Conservation (phyloP, 2,113 vertebrate species). For the Gobius niger region DNA sequence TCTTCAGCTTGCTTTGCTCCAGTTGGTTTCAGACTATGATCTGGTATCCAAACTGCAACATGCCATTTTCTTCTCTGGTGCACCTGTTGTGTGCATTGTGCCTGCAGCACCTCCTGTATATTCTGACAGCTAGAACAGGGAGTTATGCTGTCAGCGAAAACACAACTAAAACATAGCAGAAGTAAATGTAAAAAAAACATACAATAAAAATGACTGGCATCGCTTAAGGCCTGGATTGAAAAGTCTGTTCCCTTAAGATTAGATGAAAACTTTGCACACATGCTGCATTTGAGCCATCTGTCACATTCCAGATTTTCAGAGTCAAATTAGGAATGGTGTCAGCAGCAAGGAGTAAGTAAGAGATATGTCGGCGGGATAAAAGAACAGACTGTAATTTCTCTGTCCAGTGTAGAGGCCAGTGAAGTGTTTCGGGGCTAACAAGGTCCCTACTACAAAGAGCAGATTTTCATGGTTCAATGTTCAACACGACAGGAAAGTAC, state of each 20-base stretch:
- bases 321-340: not conserved
- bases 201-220: not conserved
- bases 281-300: not conserved
- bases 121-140: not conserved
- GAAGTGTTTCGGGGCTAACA: conserved; percentile 3
- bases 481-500: not conserved
- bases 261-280: not conserved
- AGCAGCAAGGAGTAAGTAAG: not conserved
- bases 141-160: not conserved
- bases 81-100: not conserved
- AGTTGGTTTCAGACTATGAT: not conserved
- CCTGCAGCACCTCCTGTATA: not conserved
- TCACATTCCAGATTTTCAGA: not conserved
- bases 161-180: not conserved
- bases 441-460: conserved; percentile 3
- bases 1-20: not conserved
- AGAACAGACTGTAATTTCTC: not conserved
- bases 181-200: not conserved
- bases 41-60: not conserved
- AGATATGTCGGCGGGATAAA: not conserved
- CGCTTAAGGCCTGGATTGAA: not conserved
- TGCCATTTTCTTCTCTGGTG: not conserved
- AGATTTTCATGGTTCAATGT: not conserved
- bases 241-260: not conserved
- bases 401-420: not conserved